These are phyloP conservation scores for Kryptopterus vitreolus DNA, from an alignment of 2,797 vertebrate species.

Conservation along the genomic window DNA sequence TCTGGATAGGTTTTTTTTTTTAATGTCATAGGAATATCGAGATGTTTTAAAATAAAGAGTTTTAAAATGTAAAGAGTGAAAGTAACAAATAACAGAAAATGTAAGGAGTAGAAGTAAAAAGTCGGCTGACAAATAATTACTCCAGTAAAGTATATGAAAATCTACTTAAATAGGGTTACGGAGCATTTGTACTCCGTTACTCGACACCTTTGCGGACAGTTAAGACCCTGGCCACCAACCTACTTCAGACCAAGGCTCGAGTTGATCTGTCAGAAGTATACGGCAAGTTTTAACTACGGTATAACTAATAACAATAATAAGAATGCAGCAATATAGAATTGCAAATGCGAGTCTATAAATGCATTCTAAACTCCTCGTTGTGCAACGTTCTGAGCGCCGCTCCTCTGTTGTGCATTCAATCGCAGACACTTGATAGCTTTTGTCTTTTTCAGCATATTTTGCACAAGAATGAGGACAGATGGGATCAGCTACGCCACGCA, in stretches of 20 bases:
- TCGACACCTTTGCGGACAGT: slow-evolving; percentile 55
- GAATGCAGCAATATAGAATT: not conserved
- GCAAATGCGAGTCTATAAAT: not conserved
- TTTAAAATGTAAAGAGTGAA: too few species aligned
- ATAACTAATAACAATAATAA: slow-evolving; percentile 1
- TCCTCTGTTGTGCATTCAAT: not conserved
- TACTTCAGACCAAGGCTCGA: slow-evolving; percentile 38
- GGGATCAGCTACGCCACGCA: not conserved
- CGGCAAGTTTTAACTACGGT: not conserved
- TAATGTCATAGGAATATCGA: too few species aligned
- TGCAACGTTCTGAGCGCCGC: not conserved
- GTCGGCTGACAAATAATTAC: too few species aligned
- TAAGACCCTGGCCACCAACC: slow-evolving; percentile 57
- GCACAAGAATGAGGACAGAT: slow-evolving; percentile 4
- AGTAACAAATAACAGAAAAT: too few species aligned
- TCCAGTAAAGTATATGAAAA: too few species aligned
- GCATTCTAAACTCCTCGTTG: not conserved
- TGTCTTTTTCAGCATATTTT: not conserved
- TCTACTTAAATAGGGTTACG: too few species aligned
- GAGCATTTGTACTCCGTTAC: too few species aligned
- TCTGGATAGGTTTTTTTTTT: too few species aligned
- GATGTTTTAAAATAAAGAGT: too few species aligned
- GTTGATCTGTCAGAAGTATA: not conserved
- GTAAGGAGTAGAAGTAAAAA: too few species aligned
- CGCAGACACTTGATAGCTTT: not conserved